Percentiles rank a stretch among this genome's conserved stretches.
Conservation (phyloP, 2,113 vertebrate species). For the Motacilla tschutschensis region DNA sequence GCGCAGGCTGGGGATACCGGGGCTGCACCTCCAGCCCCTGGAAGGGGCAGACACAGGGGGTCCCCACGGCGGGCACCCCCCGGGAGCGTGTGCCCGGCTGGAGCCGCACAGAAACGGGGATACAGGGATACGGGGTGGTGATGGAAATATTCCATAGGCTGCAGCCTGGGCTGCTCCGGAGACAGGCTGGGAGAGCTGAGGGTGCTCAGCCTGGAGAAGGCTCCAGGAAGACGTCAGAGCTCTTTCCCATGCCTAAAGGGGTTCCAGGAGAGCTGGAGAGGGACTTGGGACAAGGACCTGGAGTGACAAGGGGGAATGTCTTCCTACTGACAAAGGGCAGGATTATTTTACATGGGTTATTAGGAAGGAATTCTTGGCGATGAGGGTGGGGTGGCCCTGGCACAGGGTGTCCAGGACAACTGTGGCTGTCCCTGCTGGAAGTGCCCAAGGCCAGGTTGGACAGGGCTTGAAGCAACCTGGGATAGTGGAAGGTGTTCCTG, state of each 20-base stretch:
- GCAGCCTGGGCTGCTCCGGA: neutral
- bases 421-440: neutral
- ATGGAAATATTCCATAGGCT: neutral
- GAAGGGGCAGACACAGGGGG: neutral
- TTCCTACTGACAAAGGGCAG: neutral
- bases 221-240: neutral
- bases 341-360: neutral
- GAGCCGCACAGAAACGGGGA: too few species aligned
- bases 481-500: neutral
- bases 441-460: neutral
- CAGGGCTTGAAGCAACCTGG: neutral
- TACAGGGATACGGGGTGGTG: too few species aligned
- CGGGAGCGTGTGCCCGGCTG: neutral
- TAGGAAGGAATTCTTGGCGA: neutral
- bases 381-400: neutral
- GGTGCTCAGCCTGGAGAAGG: neutral
- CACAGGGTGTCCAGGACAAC: neutral
- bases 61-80: neutral
- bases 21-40: too few species aligned
- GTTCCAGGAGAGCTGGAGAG: neutral
- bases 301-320: neutral
- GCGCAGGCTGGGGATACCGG: accelerated
- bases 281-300: neutral
- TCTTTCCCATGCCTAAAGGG: neutral
- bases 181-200: neutral